Evolutionary conservation across 1,140 invertebrate genomes (phyloP), one percentile per base, ranked within the genome.

Genomic region (Aphelenchoides besseyi): DNA sequence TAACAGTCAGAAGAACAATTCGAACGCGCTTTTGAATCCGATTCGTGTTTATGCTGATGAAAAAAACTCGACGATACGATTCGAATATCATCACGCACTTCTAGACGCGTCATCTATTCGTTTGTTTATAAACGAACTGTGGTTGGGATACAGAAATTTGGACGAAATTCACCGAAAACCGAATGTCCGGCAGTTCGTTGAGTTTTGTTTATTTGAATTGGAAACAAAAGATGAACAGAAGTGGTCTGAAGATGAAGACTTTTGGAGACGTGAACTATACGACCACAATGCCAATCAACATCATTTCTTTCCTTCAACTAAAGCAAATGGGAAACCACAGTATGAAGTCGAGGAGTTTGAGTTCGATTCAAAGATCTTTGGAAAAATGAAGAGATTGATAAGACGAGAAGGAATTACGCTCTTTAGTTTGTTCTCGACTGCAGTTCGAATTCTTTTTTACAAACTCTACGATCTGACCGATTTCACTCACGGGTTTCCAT

Each of bases 391-490:
- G 5, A 8, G 55, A 8, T 59, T 59, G 55, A 23, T 12, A 8
- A 12, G 5, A 8, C 55, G 18, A 33, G 18, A 59, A 5, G 55
- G 18, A 28, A 33, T 59, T 5, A 66, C 36, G n/a, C 12, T 66
- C 1, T 66, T 66, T 30, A 26, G 12, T 3, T 53, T 66, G n/a
- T 12, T 36, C 26, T 18, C 12, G 28, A 35, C 26, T 1, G 1
- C 3, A 23, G 36, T 73, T 32, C 2, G 70, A 26, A n/a, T 74
- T 23, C 35, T 72, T 18, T 64, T 75, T 18, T 71, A 52, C 1
- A 72, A 72, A 63, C 29, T 72, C 2, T 72, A 61, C 70, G 70
- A 54, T 16, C 12, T 74, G 3, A 16, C n/a, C 8, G 71, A 72
- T 12, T 9, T 72, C 12, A 48, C 8, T 8, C 16, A 59, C 23